Percentiles rank a stretch among this genome's conserved stretches.
Conservation (phyloP, 2,888 invertebrate species). For the Oasisia sp. region DNA sequence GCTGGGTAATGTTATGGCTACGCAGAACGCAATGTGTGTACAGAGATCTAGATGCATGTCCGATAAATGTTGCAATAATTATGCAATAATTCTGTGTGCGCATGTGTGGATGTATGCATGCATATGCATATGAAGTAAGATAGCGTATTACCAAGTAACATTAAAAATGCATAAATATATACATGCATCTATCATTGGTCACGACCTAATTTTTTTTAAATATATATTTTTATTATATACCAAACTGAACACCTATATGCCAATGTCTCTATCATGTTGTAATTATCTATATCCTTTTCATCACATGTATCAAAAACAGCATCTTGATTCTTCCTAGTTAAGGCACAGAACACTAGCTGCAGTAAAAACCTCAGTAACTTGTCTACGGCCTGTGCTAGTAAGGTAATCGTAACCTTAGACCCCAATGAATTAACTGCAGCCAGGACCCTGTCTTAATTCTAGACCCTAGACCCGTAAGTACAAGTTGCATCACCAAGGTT, state of each 20-base stretch:
- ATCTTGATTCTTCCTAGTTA: no score
- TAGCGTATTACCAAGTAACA: no score
- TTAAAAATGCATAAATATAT: no score
- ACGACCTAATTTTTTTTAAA: no score
- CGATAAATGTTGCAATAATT: background rate
- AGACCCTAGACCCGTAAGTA: background rate
- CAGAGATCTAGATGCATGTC: background rate
- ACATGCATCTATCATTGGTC: no score
- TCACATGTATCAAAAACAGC: no score
- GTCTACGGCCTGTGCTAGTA: background rate
- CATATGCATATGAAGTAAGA: no score
- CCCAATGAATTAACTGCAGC: background rate
- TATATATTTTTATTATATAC: no score
- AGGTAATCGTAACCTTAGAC: background rate
- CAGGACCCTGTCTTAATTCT: background rate
- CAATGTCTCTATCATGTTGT: background rate
- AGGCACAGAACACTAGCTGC: background rate
- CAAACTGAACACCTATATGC: no score
- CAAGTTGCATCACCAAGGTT: background rate
- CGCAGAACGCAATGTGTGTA: background rate
- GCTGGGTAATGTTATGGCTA: background rate
- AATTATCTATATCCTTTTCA: background rate
- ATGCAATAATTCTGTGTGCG: background rate
- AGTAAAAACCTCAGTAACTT: background rate
- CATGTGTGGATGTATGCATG: background rate